phyloP scores from a whole-genome alignment of 2,888 invertebrate species.

The Athalia rosae region DNA sequence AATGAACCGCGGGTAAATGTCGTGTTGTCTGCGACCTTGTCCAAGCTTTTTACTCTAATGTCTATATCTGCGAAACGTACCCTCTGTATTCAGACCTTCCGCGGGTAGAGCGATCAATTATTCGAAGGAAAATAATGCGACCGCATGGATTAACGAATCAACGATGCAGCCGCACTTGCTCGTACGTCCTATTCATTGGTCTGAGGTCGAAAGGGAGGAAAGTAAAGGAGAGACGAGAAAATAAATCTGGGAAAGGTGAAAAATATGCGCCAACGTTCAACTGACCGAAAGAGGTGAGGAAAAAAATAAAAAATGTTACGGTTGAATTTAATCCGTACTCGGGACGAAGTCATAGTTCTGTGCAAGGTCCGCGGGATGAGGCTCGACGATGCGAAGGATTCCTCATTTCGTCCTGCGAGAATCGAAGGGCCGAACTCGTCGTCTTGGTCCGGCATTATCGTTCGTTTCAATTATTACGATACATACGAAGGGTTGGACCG shows the following conservation, averaged over 20 bases:
- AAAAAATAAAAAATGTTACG: conserved; percentile 10
- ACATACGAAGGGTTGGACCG: conserved; percentile 45
- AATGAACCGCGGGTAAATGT: no score
- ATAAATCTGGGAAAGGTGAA: neutral
- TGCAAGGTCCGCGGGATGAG: neutral
- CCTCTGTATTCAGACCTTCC: no score
- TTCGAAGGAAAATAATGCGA: no score
- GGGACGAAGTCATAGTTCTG: conserved; percentile 10
- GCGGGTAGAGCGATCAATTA: no score
- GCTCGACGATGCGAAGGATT: no score
- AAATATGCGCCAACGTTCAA: neutral
- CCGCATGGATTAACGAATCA: no score
- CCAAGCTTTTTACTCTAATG: no score
- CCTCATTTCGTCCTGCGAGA: neutral
- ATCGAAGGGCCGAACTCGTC: neutral
- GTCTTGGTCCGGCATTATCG: conserved; percentile 48
- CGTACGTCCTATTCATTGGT: no score
- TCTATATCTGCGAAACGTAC: no score
- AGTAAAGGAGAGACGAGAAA: neutral
- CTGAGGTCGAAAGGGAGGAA: no score
- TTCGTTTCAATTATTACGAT: conserved; percentile 54
- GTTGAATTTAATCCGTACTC: neutral
- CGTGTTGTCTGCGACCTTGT: no score
- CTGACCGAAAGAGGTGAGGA: neutral
- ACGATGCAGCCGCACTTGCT: no score